Evolutionary conservation across 2,113 vertebrate species (phyloP), one percentile per base, ranked within the genome.

Genomic region (Synchiropus splendidus): DNA sequence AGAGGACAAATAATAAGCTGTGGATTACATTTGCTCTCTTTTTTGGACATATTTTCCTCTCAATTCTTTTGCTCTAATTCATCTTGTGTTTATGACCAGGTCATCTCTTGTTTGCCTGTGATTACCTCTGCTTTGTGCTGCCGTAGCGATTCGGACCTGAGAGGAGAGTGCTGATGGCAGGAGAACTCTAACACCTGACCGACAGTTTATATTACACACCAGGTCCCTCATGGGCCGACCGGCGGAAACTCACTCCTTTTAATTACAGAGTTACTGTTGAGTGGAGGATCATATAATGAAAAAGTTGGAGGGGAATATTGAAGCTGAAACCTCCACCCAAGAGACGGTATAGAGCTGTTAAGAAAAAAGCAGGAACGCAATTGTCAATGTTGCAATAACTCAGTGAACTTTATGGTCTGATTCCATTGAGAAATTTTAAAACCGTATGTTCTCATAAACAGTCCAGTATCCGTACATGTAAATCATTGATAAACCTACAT

Each of bases 151-250:
- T 72, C 45, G 36, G 13, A 18, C 51, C 49, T 14, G 21, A 42
- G 55, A 51, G 45, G 42, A 64, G 70, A 75, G 58, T 74, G 69
- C 78, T 79, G 71, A 79, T 74, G 36, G 18, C 52, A 63, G 66
- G 45, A 30, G 14, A 53, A 65, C 58, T 66, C 53, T 53, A 39
- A 58, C 67, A 65, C 49, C 53, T 61, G 51, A 73, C 36, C 56
- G 61, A 54, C 64, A 58, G 61, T 61, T 48, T 60, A 42, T 42
- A 55, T 50, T 61, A 69, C 70, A 69, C 64, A 52, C 51, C 35
- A 16, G 39, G 43, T 64, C 61, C 72, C 67, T 40, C 21, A 71
- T 64, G 63, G 57, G 51, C 34, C 53, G 48, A 64, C 61, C 62
- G 58, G 45, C 54, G 62, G 62, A 64, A 66, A 72, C 42, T 42